Percentiles rank a stretch among this genome's conserved stretches.
phyloP scores from a whole-genome alignment of 2,113 vertebrate genomes.

The Oenanthe melanoleuca region DNA sequence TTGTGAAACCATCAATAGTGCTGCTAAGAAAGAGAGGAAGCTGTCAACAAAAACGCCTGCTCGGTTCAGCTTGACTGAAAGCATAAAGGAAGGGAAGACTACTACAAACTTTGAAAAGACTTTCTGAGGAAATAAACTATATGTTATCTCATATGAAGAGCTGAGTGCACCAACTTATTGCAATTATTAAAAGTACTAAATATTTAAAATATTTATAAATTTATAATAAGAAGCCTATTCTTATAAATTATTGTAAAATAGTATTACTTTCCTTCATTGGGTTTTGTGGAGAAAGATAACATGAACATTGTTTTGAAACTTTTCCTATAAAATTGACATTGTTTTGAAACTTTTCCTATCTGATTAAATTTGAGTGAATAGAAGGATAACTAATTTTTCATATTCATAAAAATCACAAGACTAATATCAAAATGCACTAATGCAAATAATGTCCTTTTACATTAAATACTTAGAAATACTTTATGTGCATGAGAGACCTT shows the following conservation, averaged over 20 bases:
- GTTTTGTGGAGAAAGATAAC: background rate
- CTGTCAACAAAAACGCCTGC: background rate
- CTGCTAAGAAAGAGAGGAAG: constrained; percentile 25
- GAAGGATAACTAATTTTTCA: background rate
- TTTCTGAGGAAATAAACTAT: background rate
- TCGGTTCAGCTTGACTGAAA: background rate
- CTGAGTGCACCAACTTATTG: background rate
- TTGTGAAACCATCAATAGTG: constrained; percentile 25
- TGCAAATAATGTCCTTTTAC: background rate
- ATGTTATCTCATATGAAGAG: background rate
- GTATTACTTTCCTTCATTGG: background rate
- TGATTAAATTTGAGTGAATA: background rate
- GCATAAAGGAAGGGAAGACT: background rate
- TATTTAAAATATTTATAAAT: background rate
- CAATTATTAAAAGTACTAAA: background rate
- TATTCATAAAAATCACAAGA: background rate
- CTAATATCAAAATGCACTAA: background rate
- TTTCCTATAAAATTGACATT: background rate
- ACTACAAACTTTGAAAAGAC: background rate
- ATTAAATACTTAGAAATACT: background rate
- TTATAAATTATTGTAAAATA: background rate
- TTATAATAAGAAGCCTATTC: background rate
- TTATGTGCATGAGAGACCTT: background rate
- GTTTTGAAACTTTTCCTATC: background rate
- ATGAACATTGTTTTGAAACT: background rate